Conservation (phyloP, 2,113 vertebrate species). For the Anguilla rostrata region DNA sequence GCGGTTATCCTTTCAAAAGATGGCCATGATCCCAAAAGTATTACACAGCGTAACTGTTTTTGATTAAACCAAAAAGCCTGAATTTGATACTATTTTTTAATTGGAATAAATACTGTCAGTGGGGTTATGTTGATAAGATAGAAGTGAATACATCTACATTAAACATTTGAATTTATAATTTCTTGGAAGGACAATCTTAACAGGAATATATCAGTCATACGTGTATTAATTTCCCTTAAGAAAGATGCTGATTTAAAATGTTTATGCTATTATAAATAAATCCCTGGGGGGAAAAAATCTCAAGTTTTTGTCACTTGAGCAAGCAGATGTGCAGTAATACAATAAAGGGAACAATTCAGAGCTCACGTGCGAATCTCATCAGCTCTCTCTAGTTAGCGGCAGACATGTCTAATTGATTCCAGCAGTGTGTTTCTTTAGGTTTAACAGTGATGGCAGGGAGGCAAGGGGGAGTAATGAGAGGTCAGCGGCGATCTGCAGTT, state of each 20-base stretch:
- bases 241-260: conserved; percentile 1
- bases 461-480: conserved; percentile 71
- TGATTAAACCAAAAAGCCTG: background rate
- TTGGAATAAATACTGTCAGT: too few relatives aligned
- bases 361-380: conserved; percentile 95
- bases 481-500: conserved; percentile 77
- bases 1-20: background rate
- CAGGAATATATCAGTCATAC: background rate
- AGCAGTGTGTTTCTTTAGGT: conserved; percentile 75
- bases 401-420: conserved; percentile 96
- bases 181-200: background rate
- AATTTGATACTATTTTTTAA: background rate
- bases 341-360: conserved; percentile 74
- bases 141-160: background rate
- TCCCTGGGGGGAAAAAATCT: conserved; percentile 73
- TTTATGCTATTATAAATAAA: conserved; percentile 72
- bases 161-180: background rate
- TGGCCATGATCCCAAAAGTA: background rate
- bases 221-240: background rate
- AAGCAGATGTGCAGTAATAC: conserved; percentile 82
- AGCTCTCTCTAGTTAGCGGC: conserved; percentile 72
- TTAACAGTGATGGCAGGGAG: conserved; percentile 64
- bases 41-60: background rate
- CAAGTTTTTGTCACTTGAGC: conserved; percentile 85
- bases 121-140: background rate